These are phyloP conservation scores for Bombylius major DNA, from an alignment of 2,888 invertebrate genomes.

Conservation along the genomic window DNA sequence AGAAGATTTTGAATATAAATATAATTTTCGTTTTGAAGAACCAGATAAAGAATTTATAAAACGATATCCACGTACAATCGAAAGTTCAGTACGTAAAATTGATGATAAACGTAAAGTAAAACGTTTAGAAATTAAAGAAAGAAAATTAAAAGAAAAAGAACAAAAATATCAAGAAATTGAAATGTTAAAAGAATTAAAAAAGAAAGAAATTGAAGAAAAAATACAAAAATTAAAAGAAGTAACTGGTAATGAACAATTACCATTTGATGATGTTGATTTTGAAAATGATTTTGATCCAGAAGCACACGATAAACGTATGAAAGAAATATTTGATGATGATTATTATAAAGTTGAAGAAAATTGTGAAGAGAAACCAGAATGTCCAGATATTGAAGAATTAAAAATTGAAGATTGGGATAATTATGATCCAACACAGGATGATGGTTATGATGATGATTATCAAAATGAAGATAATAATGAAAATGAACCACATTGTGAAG, in stretches of 20 bases:
- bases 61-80: conserved; percentile 81
- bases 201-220: conserved; percentile 82
- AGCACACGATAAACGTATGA: conserved; percentile 77
- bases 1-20: conserved; percentile 86
- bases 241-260: conserved; percentile 60
- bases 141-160: conserved; percentile 66
- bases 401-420: conserved; percentile 36
- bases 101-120: conserved; percentile 69
- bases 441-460: conserved; percentile 44
- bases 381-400: conserved; percentile 59
- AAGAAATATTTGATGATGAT: conserved; percentile 70
- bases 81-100: conserved; percentile 64
- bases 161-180: conserved; percentile 79
- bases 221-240: conserved; percentile 74
- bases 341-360: conserved; percentile 65
- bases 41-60: conserved; percentile 88
- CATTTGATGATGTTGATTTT: conserved; percentile 57
- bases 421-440: conserved; percentile 47
- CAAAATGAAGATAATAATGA: conserved; percentile 38
- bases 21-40: conserved; percentile 93
- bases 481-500: conserved; percentile 54
- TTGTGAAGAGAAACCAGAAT: conserved; percentile 63
- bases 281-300: conserved; percentile 86
- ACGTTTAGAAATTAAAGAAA: conserved; percentile 56
- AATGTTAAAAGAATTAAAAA: conserved; percentile 71